These are phyloP conservation scores for Protobothrops mucrosquamatus DNA, from an alignment of 2,113 vertebrate species.

Conservation along the genomic window DNA sequence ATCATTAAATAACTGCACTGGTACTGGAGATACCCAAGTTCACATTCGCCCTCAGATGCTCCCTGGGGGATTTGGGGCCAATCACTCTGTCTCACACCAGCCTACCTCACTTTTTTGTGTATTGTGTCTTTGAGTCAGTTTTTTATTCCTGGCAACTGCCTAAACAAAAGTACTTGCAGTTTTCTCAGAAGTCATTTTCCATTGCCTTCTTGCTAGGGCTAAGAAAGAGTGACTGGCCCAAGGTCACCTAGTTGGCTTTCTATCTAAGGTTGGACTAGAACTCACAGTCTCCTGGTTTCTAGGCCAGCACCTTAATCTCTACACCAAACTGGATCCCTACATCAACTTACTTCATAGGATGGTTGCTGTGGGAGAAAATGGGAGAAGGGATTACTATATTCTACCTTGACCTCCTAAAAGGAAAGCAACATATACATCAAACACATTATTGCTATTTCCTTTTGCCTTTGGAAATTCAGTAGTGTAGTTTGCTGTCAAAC, in stretches of 20 bases:
- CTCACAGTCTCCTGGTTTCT: background rate
- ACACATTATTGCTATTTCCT: background rate
- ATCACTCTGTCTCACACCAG: background rate
- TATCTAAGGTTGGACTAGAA: background rate
- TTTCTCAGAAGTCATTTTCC: background rate
- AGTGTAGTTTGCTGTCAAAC: background rate
- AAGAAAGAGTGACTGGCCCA: background rate
- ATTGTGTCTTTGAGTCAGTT: background rate
- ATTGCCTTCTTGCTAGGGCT: background rate
- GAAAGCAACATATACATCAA: background rate
- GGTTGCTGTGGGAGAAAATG: background rate
- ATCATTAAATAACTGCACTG: background rate
- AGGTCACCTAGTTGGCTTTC: background rate
- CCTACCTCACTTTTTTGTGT: background rate
- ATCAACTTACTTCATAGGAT: background rate
- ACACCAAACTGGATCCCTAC: background rate
- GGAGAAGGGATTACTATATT: background rate
- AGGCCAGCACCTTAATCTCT: background rate
- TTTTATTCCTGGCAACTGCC: background rate
- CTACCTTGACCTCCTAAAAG: background rate
- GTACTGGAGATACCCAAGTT: background rate
- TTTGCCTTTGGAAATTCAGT: background rate
- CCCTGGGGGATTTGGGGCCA: background rate
- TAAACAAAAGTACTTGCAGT: background rate
- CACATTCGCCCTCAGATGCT: background rate